phyloP scores from a whole-genome alignment of 1,140 invertebrate species.

The Berghia stephanieae region DNA sequence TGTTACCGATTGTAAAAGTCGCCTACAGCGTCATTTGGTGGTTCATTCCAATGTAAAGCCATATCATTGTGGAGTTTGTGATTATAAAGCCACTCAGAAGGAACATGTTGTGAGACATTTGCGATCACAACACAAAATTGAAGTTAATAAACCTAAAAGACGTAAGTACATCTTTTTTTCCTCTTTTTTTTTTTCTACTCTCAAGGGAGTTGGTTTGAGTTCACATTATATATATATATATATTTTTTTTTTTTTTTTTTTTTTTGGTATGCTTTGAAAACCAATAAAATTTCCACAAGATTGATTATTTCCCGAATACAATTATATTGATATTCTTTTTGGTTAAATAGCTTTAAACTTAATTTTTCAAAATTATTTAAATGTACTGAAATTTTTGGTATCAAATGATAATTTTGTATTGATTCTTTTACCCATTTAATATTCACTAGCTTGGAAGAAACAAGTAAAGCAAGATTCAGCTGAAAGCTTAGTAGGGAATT shows the following conservation, averaged over 20 bases:
- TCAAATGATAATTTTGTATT: not conserved
- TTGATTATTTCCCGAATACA: no score
- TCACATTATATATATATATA: no score
- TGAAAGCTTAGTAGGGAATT: conserved; percentile 32
- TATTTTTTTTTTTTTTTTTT: no score
- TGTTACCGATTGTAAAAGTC: conserved; percentile 64
- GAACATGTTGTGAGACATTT: conserved; percentile 63
- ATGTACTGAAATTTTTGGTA: not conserved
- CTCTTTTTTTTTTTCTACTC: no score
- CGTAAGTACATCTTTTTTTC: conserved; percentile 24
- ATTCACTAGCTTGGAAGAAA: conserved; percentile 23
- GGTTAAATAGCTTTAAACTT: no score
- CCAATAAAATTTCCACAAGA: no score
- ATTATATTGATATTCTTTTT: no score
- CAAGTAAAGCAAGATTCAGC: not conserved
- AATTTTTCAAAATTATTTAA: no score
- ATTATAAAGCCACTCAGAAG: conserved; percentile 60
- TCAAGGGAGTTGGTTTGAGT: no score
- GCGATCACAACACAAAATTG: conserved; percentile 56
- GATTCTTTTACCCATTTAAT: no score
- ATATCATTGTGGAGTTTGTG: conserved; percentile 60
- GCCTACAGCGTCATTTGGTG: conserved; percentile 58
- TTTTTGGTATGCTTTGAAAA: no score
- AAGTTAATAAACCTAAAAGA: conserved; percentile 37
- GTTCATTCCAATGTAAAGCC: conserved; percentile 62